Base-by-base conservation (phyloP, 2,797 vertebrate species). In the Apodemus agrarius region DNA sequence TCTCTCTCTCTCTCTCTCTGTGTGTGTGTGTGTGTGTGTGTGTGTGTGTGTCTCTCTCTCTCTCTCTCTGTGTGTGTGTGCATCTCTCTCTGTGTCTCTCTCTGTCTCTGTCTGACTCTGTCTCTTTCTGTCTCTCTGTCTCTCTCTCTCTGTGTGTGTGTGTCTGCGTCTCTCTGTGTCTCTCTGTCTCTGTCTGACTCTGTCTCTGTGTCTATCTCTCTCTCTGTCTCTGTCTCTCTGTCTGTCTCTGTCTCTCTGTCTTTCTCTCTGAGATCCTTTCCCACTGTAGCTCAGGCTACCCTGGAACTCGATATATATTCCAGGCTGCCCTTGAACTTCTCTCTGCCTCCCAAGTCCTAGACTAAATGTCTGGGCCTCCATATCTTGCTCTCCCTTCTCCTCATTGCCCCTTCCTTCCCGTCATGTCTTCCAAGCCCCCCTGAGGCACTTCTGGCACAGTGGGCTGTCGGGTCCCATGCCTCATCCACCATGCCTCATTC, bases 31-130 rank as follows among this genome's bases (percentile, higher is more conserved):
- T 63, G 43, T 19, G 8, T 0, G 31, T 65, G 46, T 52, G 11
- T 52, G 10, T n/a, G n/a, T n/a, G n/a, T n/a, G 29, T 69, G 34
- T 13, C 8, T 0, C 34, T 61, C n/a, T 17, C 11, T 0, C 12
- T 11, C 61, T 29, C 16, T 0, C 1, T 6, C 37, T 63, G 43
- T 19, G 8, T 0, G 31, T 65, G 46, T 52, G 11, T 52, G 10
- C 13, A 34, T 19, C 8, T 0, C 9, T 63, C 11, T 0, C n/a
- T 17, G 12, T 0, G 2, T 61, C 7, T 61, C 59, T 21, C 4
- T 59, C 57, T 21, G 34, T 21, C 4, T 59, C 57, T 21, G 34
- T 49, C 49, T 7, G 34, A 8, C 8, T 0, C n/a, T 59, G 31
- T 16, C 13, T 0, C 29, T 26, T 1, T 63, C 29, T 26, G 8